A percentile compares a stretch with the other conserved stretches of the same genome.
Evolutionary conservation across 1,140 invertebrate genomes (phyloP).

Genomic region (Philopotamus ludificatus): DNA sequence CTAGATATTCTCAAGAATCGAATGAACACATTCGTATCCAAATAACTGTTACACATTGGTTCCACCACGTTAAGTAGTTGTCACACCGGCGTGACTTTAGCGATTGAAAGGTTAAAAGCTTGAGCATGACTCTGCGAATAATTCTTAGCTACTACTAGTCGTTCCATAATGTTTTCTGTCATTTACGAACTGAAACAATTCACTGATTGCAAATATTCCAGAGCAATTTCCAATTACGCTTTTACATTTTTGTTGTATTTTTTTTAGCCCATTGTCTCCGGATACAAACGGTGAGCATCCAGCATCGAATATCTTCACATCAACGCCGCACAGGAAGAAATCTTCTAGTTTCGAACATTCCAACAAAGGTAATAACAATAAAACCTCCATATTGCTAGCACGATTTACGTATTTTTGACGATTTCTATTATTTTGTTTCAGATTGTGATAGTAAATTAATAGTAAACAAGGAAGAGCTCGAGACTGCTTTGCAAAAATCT

Average conservation of each 20-base stretch:
- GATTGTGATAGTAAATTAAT: constrained; percentile 54
- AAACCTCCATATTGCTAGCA: neutral
- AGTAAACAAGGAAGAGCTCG: constrained; percentile 61
- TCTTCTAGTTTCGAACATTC: constrained; percentile 34
- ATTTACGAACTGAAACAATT: no score
- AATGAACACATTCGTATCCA: no score
- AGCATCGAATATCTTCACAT: constrained; percentile 19
- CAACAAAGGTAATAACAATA: constrained; percentile 14
- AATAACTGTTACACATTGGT: no score
- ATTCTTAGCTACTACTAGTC: no score
- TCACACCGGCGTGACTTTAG: no score
- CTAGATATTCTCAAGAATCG: no score
- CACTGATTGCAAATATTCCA: neutral
- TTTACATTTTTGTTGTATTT: neutral
- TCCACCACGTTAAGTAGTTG: no score
- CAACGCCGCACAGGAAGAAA: constrained; percentile 37
- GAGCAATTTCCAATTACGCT: neutral
- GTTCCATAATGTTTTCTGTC: no score
- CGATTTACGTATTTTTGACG: neutral
- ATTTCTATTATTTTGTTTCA: constrained; percentile 37
- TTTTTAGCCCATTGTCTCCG: constrained; percentile 29
- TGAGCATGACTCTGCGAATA: no score
- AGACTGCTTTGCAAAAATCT: constrained; percentile 58
- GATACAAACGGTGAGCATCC: constrained; percentile 18
- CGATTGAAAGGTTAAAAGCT: no score